These are phyloP conservation scores for Dendrocincla tyrannina DNA, from an alignment of 2,797 vertebrate species.

Conservation along the genomic window DNA sequence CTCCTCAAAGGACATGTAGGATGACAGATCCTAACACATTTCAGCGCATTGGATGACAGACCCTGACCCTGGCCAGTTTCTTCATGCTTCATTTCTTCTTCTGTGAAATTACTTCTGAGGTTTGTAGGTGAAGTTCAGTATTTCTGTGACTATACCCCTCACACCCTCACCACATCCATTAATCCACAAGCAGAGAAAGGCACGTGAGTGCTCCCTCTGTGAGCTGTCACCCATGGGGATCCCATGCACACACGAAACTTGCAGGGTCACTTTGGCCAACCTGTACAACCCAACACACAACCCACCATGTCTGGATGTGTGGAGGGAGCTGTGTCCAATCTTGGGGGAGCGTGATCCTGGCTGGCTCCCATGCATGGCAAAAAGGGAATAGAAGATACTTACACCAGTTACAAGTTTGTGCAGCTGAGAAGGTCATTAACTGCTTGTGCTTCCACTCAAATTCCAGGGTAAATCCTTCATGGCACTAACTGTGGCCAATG, in stretches of 20 bases:
- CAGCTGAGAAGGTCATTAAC: background rate
- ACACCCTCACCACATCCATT: background rate
- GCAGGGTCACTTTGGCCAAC: background rate
- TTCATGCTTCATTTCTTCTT: background rate
- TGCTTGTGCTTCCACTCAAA: background rate
- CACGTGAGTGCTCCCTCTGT: fast-evolving
- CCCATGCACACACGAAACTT: fast-evolving
- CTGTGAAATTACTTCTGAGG: background rate
- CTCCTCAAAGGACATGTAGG: background rate
- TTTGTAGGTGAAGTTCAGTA: background rate
- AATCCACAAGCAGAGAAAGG: background rate
- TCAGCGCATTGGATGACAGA: background rate
- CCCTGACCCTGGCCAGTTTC: no score
- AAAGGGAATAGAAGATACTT: background rate
- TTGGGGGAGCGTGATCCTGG: background rate
- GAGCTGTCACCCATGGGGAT: background rate
- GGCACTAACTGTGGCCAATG: background rate
- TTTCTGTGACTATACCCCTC: background rate
- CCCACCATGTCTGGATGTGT: background rate
- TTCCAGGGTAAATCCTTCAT: background rate
- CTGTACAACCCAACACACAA: background rate
- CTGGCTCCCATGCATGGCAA: background rate
- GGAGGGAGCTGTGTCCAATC: background rate
- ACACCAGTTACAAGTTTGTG: background rate
- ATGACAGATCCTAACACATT: background rate